Conservation (phyloP, 2,888 invertebrate genomes). For the Platycheirus rosarum region DNA sequence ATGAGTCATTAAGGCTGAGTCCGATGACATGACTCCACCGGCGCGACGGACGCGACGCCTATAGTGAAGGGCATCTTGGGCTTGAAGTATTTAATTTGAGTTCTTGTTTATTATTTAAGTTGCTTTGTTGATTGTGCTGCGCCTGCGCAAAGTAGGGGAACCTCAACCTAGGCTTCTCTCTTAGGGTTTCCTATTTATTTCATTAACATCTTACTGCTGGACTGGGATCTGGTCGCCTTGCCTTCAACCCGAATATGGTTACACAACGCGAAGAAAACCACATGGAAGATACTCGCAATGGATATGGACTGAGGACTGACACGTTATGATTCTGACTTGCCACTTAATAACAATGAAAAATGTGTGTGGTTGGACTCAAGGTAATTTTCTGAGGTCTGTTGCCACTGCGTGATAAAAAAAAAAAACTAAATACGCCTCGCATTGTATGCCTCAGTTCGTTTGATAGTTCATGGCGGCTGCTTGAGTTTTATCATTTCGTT, state of each 20-base stretch:
- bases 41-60: not conserved
- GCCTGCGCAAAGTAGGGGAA: constrained; percentile 23
- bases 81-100: constrained; percentile 40
- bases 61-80: constrained; percentile 31
- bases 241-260: constrained; percentile 32
- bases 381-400: constrained; percentile 52
- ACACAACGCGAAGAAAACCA: constrained; percentile 29
- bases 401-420: constrained; percentile 23
- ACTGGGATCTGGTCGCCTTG: not conserved
- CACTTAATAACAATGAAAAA: constrained; percentile 46
- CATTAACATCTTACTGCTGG: constrained; percentile 22
- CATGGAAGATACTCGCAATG: constrained; percentile 23
- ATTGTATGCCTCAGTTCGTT: constrained; percentile 28
- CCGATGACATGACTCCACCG: constrained; percentile 9
- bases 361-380: constrained; percentile 36
- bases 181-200: constrained; percentile 33
- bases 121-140: constrained; percentile 19
- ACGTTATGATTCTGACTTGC: constrained; percentile 43
- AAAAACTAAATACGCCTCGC: not conserved
- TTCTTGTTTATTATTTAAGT: constrained; percentile 14
- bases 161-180: constrained; percentile 20
- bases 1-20: constrained; percentile 52
- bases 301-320: constrained; percentile 3
- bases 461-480: constrained; percentile 22
- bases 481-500: constrained; percentile 24